phyloP scores from a whole-genome alignment of 2,888 invertebrate species.

The Nycteola revayana region DNA sequence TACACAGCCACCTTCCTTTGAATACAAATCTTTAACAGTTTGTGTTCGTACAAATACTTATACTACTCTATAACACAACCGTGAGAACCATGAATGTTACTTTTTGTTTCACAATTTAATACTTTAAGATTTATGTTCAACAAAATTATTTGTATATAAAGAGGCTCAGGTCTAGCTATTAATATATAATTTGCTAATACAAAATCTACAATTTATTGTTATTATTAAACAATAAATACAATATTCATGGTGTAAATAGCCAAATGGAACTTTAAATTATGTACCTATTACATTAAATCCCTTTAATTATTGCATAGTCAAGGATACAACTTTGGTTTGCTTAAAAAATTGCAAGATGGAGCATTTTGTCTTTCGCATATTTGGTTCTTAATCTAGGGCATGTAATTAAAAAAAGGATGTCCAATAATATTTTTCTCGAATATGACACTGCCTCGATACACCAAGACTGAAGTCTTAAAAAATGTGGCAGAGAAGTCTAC shows the following conservation, averaged over 20 bases:
- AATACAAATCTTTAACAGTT: constrained; percentile 11
- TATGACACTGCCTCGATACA: too few relatives aligned
- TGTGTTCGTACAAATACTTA: constrained; percentile 11
- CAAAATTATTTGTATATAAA: neutral
- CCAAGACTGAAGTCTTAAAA: too few relatives aligned
- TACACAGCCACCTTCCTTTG: too few relatives aligned
- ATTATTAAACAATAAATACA: neutral
- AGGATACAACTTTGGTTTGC: too few relatives aligned
- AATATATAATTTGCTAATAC: constrained; percentile 6
- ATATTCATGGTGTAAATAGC: constrained; percentile 4
- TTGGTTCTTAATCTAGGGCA: too few relatives aligned
- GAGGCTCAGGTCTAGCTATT: constrained; percentile 1
- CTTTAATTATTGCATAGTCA: constrained; percentile 30
- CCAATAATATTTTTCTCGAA: too few relatives aligned
- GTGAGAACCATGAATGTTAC: constrained; percentile 41
- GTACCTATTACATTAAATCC: constrained; percentile 7
- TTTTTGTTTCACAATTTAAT: constrained; percentile 22
- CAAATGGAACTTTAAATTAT: neutral
- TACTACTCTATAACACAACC: constrained; percentile 46
- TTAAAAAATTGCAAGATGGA: too few relatives aligned
- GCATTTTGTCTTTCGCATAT: too few relatives aligned
- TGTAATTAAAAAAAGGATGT: too few relatives aligned
- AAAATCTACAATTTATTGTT: constrained; percentile 14
- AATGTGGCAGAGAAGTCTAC: too few relatives aligned
- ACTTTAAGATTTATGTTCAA: constrained; percentile 6